Base-by-base conservation (phyloP, 2,797 vertebrate genomes). In the Euphonia xanthogaster region DNA sequence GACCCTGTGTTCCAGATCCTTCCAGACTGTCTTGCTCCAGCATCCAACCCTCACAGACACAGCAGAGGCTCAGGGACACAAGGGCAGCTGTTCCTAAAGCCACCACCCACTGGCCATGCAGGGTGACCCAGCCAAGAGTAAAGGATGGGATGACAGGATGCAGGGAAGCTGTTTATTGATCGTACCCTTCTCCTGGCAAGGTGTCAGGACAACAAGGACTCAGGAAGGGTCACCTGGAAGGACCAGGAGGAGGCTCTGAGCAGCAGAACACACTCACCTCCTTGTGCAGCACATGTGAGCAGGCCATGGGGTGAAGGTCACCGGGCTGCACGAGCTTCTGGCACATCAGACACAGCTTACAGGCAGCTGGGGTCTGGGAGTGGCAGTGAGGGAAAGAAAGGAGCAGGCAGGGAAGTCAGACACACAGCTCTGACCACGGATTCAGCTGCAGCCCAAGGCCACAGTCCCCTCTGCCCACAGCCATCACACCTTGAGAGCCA, bases 301-400 rank as follows among this genome's bases (percentile, higher is more conserved):
- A 99, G 80, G 98, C 97, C 95, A 99, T 98, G 9, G 98, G 98
- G 93, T 99, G 98, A 24, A 99, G 98, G 91, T 97, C 98, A 33
- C 97, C 97, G 0, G 98, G 98, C 53, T 98, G 98, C 80, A 99
- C 99, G 0, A 97, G 97, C 91, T 99, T 98, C 98, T 99, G 99
- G 94, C 99, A 99, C 98, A 99, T 98, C 27, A 99, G 97, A 96
- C 99, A 99, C 72, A 98, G 98, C 88, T 99, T 99, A n/a, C 98
- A 98, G 47, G 98, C 93, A 45, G 97, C 92, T 1, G 98, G 97
- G 85, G 71, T 91, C 98, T 98, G 70, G 44, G 44, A 39, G 2
- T 2, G 89, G 66, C 54, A 47, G 67, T 0, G 8, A 40, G 66
- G 33, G 62, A 22, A 81, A 68, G 40, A n/a, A 27, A 28, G 48